These are phyloP conservation scores for Microplitis manilae DNA, from an alignment of 2,888 invertebrate genomes.

Conservation along the genomic window DNA sequence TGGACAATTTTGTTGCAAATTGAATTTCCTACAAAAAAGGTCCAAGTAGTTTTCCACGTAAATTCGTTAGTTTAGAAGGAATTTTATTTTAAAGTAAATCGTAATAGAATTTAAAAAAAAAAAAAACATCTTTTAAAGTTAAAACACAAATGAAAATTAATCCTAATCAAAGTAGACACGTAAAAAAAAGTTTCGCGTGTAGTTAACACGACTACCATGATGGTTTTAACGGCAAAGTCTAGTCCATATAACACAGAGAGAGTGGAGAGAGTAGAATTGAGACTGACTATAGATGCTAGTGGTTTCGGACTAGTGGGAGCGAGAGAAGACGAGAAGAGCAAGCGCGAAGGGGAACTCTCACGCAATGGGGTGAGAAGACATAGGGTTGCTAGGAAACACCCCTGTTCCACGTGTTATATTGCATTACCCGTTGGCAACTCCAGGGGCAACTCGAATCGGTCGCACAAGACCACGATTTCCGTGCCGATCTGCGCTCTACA, in stretches of 20 bases:
- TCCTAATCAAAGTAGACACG: not conserved
- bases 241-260: not conserved
- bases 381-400: slow-evolving; percentile 70
- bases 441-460: slow-evolving; percentile 57
- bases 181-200: not conserved
- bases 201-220: not conserved
- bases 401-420: slow-evolving; percentile 67
- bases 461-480: slow-evolving; percentile 59
- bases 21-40: not conserved
- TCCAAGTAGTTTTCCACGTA: not conserved
- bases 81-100: not conserved
- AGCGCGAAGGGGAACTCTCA: slow-evolving; percentile 37
- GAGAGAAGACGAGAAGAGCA: slow-evolving; percentile 19
- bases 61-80: not conserved
- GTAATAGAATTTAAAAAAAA: not conserved
- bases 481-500: slow-evolving; percentile 17
- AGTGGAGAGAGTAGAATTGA: not conserved
- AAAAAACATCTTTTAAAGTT: not conserved
- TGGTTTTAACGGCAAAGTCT: not conserved
- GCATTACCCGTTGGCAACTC: slow-evolving; percentile 65
- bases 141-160: not conserved
- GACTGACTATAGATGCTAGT: slow-evolving; percentile 21
- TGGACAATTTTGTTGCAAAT: too few species aligned
- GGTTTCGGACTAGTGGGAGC: slow-evolving; percentile 23
- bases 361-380: slow-evolving; percentile 60